A percentile compares a stretch with the other conserved stretches of the same genome.
phyloP scores from a whole-genome alignment of 1,140 invertebrate species.

The Laupala kohalensis region DNA sequence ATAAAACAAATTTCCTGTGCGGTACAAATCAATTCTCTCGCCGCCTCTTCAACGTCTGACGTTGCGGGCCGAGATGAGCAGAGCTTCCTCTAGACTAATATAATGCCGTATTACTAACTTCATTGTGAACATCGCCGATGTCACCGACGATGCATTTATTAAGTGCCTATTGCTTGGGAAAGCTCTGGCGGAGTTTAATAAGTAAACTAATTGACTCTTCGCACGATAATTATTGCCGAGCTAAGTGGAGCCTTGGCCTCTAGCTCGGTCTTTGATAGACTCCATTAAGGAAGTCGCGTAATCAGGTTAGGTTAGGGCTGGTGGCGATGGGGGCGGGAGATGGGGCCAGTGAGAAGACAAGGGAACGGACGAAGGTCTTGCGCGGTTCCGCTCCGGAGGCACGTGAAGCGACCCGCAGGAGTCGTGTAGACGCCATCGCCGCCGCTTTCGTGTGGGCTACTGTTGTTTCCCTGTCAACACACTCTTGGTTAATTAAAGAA shows the following conservation, averaged over 20 bases:
- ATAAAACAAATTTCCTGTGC: too few relatives aligned
- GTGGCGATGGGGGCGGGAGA: too few relatives aligned
- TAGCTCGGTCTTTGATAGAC: constrained; percentile 6
- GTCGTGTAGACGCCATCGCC: too few relatives aligned
- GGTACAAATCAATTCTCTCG: too few relatives aligned
- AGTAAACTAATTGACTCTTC: constrained; percentile 9
- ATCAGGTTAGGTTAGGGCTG: constrained; percentile 6
- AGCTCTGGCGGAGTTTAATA: constrained; percentile 5
- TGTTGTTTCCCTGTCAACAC: not conserved
- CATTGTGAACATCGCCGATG: not conserved
- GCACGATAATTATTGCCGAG: constrained; percentile 7
- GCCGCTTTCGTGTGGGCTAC: not conserved
- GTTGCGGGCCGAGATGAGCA: not conserved
- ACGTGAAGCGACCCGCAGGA: too few relatives aligned
- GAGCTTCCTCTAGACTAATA: not conserved
- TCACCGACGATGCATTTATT: not conserved
- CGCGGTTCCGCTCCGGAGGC: too few relatives aligned
- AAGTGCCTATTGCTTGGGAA: not conserved
- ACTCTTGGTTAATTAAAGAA: not conserved
- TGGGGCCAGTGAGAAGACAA: not conserved
- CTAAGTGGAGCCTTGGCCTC: not conserved
- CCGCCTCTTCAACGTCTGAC: too few relatives aligned
- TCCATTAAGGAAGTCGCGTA: constrained; percentile 8
- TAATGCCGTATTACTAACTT: constrained; percentile 6
- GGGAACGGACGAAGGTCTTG: too few relatives aligned